phyloP scores from a whole-genome alignment of 2,797 vertebrate genomes.

The Sylvilagus floridanus region DNA sequence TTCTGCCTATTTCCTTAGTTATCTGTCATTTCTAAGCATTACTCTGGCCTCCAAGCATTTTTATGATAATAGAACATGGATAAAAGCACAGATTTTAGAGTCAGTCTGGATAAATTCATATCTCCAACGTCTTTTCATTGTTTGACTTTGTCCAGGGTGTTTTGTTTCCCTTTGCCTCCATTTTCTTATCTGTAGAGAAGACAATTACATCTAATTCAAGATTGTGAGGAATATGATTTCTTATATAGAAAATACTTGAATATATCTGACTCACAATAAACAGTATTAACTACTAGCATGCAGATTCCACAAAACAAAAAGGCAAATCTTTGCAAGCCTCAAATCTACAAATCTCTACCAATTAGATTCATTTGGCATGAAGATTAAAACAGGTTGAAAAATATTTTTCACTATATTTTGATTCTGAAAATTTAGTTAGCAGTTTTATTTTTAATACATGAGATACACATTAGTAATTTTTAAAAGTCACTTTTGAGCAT shows the following conservation, averaged over 20 bases:
- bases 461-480: not conserved
- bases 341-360: not conserved
- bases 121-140: not conserved
- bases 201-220: not conserved
- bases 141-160: not conserved
- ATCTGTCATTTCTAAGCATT: not conserved
- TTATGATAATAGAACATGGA: not conserved
- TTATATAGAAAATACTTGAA: constrained; percentile 6
- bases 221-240: not conserved
- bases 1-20: not conserved
- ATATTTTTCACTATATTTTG: not conserved
- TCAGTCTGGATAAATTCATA: not conserved
- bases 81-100: not conserved
- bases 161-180: not conserved
- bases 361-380: not conserved
- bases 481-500: constrained; percentile 10
- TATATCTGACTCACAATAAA: not conserved
- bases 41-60: not conserved
- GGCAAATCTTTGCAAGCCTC: not conserved
- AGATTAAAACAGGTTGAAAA: not conserved
- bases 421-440: not conserved
- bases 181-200: not conserved
- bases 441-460: constrained; percentile 21
- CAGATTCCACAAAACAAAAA: not conserved
- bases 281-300: not conserved